Evolutionary conservation across 2,797 vertebrate species (phyloP).

Genomic region (Eidolon dupreanum): DNA sequence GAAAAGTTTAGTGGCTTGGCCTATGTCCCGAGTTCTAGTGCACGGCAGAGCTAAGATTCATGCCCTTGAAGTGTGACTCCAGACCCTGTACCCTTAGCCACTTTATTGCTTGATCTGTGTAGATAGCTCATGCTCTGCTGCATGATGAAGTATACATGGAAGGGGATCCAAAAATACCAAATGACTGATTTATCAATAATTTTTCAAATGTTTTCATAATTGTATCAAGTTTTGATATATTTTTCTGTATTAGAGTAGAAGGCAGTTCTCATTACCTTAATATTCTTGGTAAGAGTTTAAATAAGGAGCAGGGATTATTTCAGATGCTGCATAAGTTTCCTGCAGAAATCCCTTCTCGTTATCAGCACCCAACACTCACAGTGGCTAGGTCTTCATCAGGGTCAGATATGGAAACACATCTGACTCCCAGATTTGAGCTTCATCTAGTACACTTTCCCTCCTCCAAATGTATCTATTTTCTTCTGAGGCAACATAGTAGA

Average conservation of each 20-base stretch:
- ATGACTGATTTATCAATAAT: neutral
- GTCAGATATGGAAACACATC: neutral
- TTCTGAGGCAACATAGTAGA: neutral
- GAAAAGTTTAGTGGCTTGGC: neutral
- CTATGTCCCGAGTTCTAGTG: too few species aligned
- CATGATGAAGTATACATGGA: neutral
- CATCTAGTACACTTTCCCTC: neutral
- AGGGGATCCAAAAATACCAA: neutral
- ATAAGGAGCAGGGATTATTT: neutral
- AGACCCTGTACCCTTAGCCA: neutral
- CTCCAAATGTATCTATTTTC: neutral
- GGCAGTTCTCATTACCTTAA: neutral
- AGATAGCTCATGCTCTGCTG: neutral
- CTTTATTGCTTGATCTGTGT: neutral
- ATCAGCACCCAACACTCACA: neutral
- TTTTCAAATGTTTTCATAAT: neutral
- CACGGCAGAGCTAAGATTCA: neutral
- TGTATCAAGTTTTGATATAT: neutral
- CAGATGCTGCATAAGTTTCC: neutral
- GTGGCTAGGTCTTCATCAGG: neutral
- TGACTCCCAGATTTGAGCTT: neutral
- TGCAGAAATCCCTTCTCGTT: neutral
- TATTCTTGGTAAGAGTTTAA: neutral
- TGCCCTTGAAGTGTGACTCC: rapidly evolving
- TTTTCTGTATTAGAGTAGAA: neutral